A percentile compares a stretch with the other conserved stretches of the same genome.
These are phyloP conservation scores for Aurelia aurita complex sp. Pacific DNA, from an alignment of 30 jellyfish, hydroid and myxozoan species.

Conservation along the genomic window DNA sequence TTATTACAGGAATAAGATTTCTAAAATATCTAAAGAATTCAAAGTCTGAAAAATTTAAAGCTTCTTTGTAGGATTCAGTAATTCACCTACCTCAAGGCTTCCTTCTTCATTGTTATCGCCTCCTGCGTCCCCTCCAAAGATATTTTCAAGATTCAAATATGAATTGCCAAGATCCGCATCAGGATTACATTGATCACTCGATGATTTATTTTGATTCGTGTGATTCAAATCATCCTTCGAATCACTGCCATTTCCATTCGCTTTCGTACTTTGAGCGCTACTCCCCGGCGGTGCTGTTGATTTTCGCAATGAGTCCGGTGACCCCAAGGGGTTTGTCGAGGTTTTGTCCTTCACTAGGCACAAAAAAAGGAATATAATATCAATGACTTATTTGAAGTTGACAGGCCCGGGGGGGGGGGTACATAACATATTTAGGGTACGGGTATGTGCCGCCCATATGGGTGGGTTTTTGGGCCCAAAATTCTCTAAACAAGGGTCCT, in stretches of 20 bases:
- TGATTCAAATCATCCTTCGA: constrained; percentile 25
- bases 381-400: not conserved
- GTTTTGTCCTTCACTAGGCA: constrained; percentile 48
- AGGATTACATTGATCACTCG: constrained; percentile 36
- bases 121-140: constrained; percentile 65
- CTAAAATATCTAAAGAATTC: too few species aligned
- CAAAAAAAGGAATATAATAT: not conserved
- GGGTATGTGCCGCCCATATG: too few species aligned
- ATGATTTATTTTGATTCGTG: constrained; percentile 18
- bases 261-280: not conserved
- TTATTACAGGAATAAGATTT: too few species aligned
- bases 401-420: not conserved
- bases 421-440: too few species aligned
- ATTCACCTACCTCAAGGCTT: constrained; percentile 76
- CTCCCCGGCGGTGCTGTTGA: constrained; percentile 12
- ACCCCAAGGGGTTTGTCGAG: constrained; percentile 50
- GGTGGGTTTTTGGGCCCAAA: too few species aligned
- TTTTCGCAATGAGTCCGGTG: constrained; percentile 84
- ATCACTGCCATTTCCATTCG: constrained; percentile 27
- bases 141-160: constrained; percentile 73
- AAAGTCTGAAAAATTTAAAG: too few species aligned
- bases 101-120: constrained; percentile 83
- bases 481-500: too few species aligned
- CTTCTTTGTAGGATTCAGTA: too few species aligned
- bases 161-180: constrained; percentile 78